phyloP scores from a whole-genome alignment of 2,113 vertebrate genomes.

The Vireo altiloquus region DNA sequence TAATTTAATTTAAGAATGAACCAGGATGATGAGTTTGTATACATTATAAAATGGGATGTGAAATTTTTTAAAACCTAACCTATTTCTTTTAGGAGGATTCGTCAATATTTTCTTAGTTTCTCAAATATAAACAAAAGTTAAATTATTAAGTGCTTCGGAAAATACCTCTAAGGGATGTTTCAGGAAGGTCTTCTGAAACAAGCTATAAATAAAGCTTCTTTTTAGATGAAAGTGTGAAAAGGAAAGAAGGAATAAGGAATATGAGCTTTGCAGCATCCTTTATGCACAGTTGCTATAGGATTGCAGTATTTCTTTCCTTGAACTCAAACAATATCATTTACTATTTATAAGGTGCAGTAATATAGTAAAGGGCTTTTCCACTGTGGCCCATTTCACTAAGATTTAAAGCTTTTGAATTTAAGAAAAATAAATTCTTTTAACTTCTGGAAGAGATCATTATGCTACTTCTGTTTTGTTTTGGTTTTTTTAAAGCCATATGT shows the following conservation, averaged over 20 bases:
- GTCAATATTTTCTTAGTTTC: slow-evolving; percentile 9
- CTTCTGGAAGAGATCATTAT: not conserved
- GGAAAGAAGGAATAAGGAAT: not conserved
- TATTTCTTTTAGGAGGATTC: not conserved
- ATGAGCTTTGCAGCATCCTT: not conserved
- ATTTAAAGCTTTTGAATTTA: slow-evolving; percentile 30
- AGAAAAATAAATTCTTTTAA: not conserved
- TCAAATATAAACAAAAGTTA: not conserved
- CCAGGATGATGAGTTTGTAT: not conserved
- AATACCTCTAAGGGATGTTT: not conserved
- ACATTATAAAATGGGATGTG: not conserved
- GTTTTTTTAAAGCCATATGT: not conserved
- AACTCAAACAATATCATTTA: slow-evolving; percentile 8
- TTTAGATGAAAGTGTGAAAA: slow-evolving; percentile 4
- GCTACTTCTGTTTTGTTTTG: not conserved
- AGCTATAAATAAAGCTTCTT: slow-evolving; percentile 6
- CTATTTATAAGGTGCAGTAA: slow-evolving; percentile 43
- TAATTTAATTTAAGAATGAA: not conserved
- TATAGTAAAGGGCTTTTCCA: slow-evolving; percentile 26
- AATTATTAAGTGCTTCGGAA: not conserved
- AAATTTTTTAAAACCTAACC: not conserved
- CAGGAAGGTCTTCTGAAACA: not conserved
- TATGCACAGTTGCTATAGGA: not conserved
- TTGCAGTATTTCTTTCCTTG: slow-evolving; percentile 44
- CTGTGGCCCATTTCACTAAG: slow-evolving; percentile 29